These are phyloP conservation scores for Mastigias papua DNA, from an alignment of 30 jellyfish, hydroid and myxozoan genomes.

Conservation along the genomic window DNA sequence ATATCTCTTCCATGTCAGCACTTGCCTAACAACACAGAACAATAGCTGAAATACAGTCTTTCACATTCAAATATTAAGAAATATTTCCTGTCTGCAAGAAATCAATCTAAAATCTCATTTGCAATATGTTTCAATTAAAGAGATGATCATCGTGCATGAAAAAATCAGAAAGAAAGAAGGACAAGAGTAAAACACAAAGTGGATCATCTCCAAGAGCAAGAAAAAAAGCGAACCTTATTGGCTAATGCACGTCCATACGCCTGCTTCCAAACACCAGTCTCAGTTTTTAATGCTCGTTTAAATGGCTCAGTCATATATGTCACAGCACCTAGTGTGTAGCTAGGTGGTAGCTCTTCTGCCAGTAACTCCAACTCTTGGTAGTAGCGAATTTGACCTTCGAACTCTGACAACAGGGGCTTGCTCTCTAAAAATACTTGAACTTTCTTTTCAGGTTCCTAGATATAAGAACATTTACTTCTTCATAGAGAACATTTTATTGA, in stretches of 20 bases:
- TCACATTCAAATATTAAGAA: not conserved
- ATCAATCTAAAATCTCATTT: no score
- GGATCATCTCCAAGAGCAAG: not conserved
- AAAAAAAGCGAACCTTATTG: slow-evolving; percentile 46
- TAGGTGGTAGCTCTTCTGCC: slow-evolving; percentile 76
- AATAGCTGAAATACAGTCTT: not conserved
- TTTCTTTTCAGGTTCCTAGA: slow-evolving; percentile 81
- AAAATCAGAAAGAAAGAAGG: not conserved
- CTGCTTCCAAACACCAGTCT: slow-evolving; percentile 89
- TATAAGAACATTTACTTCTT: not conserved
- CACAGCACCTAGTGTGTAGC: slow-evolving; percentile 84
- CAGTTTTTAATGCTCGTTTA: slow-evolving; percentile 83
- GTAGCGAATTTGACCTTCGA: slow-evolving; percentile 66
- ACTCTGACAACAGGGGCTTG: slow-evolving; percentile 80
- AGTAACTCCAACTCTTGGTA: slow-evolving; percentile 71
- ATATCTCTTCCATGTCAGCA: slow-evolving; percentile 83
- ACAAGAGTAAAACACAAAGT: no score
- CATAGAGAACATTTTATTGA: no score
- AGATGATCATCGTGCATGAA: not conserved
- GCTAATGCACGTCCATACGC: slow-evolving; percentile 91
- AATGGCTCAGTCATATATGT: slow-evolving; percentile 79
- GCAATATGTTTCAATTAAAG: not conserved
- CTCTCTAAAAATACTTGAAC: slow-evolving; percentile 70
- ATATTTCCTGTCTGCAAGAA: not conserved
- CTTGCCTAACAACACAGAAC: slow-evolving; percentile 65